Percentiles rank a stretch among this genome's conserved stretches.
Evolutionary conservation across 37 sponge, comb jelly and placozoan genomes (phyloP).

Genomic region (Agelas oroides): DNA sequence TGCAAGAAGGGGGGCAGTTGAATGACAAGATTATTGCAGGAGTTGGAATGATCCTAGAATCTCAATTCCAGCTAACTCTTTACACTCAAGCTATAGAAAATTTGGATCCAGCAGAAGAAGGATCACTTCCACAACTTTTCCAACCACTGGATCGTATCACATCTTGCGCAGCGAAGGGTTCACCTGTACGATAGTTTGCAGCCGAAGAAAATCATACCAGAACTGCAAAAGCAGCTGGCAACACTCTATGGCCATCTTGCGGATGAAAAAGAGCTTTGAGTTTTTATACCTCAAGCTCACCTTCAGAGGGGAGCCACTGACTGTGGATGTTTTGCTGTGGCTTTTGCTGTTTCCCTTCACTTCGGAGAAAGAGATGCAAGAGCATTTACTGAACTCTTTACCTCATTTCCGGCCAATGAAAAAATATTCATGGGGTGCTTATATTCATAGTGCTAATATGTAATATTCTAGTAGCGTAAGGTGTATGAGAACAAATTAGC

Average conservation of each 20-base stretch:
- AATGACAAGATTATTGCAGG: no score
- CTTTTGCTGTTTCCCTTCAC: background rate
- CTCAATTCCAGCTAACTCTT: background rate
- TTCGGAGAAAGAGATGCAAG: slow-evolving; percentile 13
- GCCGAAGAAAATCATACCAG: background rate
- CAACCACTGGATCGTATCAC: background rate
- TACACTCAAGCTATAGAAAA: background rate
- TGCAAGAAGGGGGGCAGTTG: no score
- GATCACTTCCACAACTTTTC: background rate
- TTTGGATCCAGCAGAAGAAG: background rate
- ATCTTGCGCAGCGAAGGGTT: background rate
- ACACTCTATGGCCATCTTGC: background rate
- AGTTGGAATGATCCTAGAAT: no score
- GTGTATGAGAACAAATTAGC: no score
- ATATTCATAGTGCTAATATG: no score
- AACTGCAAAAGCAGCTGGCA: background rate
- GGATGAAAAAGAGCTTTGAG: background rate
- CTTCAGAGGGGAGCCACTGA: background rate
- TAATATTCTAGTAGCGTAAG: no score
- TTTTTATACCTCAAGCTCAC: background rate
- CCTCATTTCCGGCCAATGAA: no score
- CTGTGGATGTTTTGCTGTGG: no score
- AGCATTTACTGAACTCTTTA: no score
- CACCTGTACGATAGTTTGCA: background rate
- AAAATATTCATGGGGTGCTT: no score